A percentile compares a stretch with the other conserved stretches of the same genome.
These are phyloP conservation scores for Morinoia aosen DNA, from an alignment of 2,888 invertebrate genomes.

Conservation along the genomic window DNA sequence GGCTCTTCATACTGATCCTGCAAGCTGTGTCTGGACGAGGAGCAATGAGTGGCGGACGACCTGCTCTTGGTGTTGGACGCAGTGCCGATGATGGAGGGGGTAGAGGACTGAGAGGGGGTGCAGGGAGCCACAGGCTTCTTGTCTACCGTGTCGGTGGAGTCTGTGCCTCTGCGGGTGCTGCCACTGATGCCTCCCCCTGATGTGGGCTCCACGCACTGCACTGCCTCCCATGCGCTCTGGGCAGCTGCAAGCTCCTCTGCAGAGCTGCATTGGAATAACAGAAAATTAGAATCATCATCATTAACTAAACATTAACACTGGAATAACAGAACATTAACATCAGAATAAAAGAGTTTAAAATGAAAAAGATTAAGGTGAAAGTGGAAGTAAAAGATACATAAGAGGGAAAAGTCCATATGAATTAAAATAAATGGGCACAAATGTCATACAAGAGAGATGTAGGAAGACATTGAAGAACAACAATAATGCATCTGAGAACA, in stretches of 20 bases:
- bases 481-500: too few relatives aligned
- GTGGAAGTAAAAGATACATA: not conserved
- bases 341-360: too few relatives aligned
- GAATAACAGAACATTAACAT: too few relatives aligned
- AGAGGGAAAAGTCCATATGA: not conserved
- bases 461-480: too few relatives aligned
- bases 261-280: slow-evolving; percentile 54
- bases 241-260: slow-evolving; percentile 64
- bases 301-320: too few relatives aligned
- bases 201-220: slow-evolving; percentile 65
- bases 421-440: too few relatives aligned
- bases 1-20: slow-evolving; percentile 43
- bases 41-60: slow-evolving; percentile 37
- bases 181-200: slow-evolving; percentile 35
- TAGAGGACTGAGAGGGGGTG: slow-evolving; percentile 50
- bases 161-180: slow-evolving; percentile 49
- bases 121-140: slow-evolving; percentile 14
- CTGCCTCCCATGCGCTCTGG: slow-evolving; percentile 65
- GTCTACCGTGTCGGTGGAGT: slow-evolving; percentile 44
- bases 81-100: slow-evolving; percentile 38
- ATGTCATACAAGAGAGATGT: too few relatives aligned
- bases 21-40: slow-evolving; percentile 41
- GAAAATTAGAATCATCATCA: too few relatives aligned
- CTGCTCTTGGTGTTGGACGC: slow-evolving; percentile 30
- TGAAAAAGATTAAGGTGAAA: not conserved